Conservation (phyloP, 92 coral and sea anemone genomes). For the Zoanthus sociatus region DNA sequence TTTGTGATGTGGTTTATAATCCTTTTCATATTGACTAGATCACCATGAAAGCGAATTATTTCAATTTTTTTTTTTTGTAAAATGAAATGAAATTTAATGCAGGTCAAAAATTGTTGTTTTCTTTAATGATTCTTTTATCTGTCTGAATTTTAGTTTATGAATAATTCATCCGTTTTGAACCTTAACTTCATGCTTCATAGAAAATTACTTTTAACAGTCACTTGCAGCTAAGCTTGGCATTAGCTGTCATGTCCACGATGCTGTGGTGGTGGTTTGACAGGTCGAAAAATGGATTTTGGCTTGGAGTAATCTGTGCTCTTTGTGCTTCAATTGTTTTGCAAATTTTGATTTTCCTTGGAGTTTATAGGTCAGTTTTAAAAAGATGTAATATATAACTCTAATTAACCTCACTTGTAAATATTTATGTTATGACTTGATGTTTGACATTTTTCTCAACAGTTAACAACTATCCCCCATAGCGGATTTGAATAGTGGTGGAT, state of each 20-base stretch:
- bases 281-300: slow-evolving; percentile 91
- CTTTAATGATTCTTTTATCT: not conserved
- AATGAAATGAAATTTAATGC: not conserved
- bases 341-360: slow-evolving; percentile 76
- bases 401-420: not conserved
- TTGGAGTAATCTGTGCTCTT: slow-evolving; percentile 84
- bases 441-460: not conserved
- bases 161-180: not conserved
- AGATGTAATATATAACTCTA: not conserved
- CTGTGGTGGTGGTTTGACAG: slow-evolving; percentile 99
- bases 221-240: slow-evolving; percentile 75
- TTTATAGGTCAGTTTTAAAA: slow-evolving; percentile 68
- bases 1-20: no score
- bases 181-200: slow-evolving; percentile 72
- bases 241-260: slow-evolving; percentile 80
- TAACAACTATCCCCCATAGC: no score
- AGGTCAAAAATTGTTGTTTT: not conserved
- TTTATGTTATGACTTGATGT: not conserved
- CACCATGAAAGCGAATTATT: not conserved
- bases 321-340: slow-evolving; percentile 78
- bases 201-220: slow-evolving; percentile 93
- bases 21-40: not conserved
- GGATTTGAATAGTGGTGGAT: no score
- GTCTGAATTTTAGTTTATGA: not conserved
- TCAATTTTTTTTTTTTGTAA: not conserved